Base-by-base conservation (phyloP, 2,797 vertebrate genomes). In the Basileuterus tristriatus region DNA sequence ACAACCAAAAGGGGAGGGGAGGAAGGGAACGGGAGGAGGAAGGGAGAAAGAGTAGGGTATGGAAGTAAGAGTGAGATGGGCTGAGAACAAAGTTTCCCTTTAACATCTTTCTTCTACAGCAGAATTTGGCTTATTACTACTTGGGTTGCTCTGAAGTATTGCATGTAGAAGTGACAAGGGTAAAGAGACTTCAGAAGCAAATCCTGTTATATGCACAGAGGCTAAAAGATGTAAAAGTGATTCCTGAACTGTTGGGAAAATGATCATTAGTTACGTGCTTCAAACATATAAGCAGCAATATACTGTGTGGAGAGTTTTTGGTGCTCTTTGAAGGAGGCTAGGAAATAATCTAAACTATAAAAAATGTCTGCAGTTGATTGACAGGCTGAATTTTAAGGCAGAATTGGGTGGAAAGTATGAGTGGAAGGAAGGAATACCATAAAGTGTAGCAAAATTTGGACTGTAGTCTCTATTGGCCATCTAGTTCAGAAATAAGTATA, bases 1-100 rank as follows among this genome's bases (percentile, higher is more conserved):
- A 71, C 6, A 70, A 30, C 6, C 36, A 50, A 56, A 68, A 23
- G 19, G 23, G 12, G 1, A n/a, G 55, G 27, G 30, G 6, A 12
- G 1, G 27, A 16, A 9, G 29, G 30, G 22, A 17, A 26, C 34
- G 23, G 34, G 34, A 37, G 36, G 56, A 37, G 58, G 24, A 8
- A 15, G 1, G 16, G 5, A 8, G 16, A 37, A 11, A n/a, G 47
- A n/a, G 24, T 24, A 26, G 1, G 24, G 5, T 9, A 4, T 0
- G 0, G 27, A 6, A 41, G 41, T 69, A 83, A 64, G 49, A 22
- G 37, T 0, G 3, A 79, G 17, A 70, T 53, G 32, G 24, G 37
- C 32, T 83, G 37, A 59, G 32, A 93, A 64, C 8, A 14, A 39
- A 62, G 17, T 39, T 83, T 72, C 26, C 12, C 13, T 47, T 52